phyloP scores from a whole-genome alignment of 1,140 invertebrate genomes.

The Rhyacophila brunnea region DNA sequence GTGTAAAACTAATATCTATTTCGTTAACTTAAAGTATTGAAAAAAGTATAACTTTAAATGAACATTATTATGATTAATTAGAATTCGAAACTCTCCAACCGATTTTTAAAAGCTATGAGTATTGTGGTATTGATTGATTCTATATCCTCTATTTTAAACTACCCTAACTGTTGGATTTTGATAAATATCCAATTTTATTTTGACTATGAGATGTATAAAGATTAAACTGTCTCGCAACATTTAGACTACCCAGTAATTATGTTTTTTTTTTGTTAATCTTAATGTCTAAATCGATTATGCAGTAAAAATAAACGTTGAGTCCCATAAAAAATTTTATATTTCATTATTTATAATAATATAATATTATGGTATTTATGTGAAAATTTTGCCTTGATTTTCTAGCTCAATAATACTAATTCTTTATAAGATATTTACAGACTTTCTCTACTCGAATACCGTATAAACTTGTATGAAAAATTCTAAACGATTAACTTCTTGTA shows the following conservation, averaged over 20 bases:
- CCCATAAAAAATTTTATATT: slow-evolving; percentile 16
- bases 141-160: too few species aligned
- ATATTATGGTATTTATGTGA: background rate
- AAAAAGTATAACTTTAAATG: too few species aligned
- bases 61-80: too few species aligned
- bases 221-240: slow-evolving; percentile 2
- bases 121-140: too few species aligned
- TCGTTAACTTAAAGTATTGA: too few species aligned
- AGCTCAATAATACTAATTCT: slow-evolving; percentile 13
- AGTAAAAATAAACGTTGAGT: slow-evolving; percentile 15
- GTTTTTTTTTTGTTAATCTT: background rate
- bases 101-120: too few species aligned
- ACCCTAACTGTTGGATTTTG: too few species aligned
- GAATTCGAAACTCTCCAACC: too few species aligned
- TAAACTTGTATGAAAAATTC: slow-evolving; percentile 28
- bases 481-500: slow-evolving; percentile 12
- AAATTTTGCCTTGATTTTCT: too few species aligned
- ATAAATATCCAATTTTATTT: too few species aligned
- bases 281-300: slow-evolving; percentile 3
- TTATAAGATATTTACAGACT: slow-evolving; percentile 17
- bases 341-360: slow-evolving; percentile 1
- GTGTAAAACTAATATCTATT: too few species aligned
- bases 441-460: slow-evolving; percentile 11
- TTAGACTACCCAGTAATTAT: too few species aligned
- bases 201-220: slow-evolving; percentile 20